Percentiles rank a stretch among this genome's conserved stretches.
These are phyloP conservation scores for Ommatoiulus sabulosus DNA, from an alignment of 2,888 invertebrate genomes.

Conservation along the genomic window DNA sequence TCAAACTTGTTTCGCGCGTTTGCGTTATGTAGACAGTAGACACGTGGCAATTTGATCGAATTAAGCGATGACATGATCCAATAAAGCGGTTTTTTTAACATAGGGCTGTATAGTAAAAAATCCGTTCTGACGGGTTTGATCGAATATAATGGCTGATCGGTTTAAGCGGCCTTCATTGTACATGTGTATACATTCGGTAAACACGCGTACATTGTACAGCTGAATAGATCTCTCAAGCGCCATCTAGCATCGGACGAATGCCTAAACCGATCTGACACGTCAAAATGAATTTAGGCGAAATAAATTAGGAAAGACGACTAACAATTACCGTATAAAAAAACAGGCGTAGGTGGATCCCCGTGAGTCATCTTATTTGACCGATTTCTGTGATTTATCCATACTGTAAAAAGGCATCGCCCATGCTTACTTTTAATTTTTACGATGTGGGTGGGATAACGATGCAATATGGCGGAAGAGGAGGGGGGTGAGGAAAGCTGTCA, in stretches of 20 bases:
- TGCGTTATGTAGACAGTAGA: too few relatives aligned
- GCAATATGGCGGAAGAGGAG: neutral
- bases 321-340: neutral
- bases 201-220: too few relatives aligned
- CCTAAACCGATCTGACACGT: neutral
- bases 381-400: constrained; percentile 10
- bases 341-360: neutral
- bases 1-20: too few relatives aligned
- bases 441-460: neutral
- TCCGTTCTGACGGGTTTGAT: too few relatives aligned
- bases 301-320: neutral
- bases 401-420: neutral
- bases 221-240: neutral
- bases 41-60: too few relatives aligned
- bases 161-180: too few relatives aligned
- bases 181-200: too few relatives aligned
- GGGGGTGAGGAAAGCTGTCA: neutral
- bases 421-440: neutral
- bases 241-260: neutral
- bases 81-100: too few relatives aligned
- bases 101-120: too few relatives aligned
- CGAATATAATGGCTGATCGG: too few relatives aligned
- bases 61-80: too few relatives aligned
- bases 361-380: neutral
- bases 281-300: neutral